Percentiles rank a stretch among this genome's conserved stretches.
phyloP scores from a whole-genome alignment of 1,140 invertebrate genomes.

The Vanessa tameamea region DNA sequence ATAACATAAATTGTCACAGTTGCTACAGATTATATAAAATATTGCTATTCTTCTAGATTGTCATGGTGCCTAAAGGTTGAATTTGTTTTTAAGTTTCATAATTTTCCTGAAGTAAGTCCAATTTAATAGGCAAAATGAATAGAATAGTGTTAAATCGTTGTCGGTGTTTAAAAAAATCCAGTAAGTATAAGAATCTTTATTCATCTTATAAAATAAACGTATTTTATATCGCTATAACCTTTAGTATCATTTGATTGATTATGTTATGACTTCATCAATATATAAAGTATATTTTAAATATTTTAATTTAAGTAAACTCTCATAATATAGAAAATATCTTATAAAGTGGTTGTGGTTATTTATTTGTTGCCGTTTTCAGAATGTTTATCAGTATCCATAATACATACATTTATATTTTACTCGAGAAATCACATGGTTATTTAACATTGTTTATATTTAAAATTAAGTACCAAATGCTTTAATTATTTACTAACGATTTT shows the following conservation, averaged over 20 bases:
- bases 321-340: neutral
- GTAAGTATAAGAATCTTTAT: constrained; percentile 50
- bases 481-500: neutral
- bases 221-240: constrained; percentile 56
- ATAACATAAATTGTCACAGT: neutral
- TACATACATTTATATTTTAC: constrained; percentile 8
- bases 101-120: constrained; percentile 44
- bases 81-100: constrained; percentile 75
- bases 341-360: neutral
- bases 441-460: neutral
- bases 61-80: constrained; percentile 77
- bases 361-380: neutral
- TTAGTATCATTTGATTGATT: constrained; percentile 58
- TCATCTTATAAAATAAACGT: constrained; percentile 35
- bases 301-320: neutral
- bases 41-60: constrained; percentile 54
- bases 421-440: constrained; percentile 2
- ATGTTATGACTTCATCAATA: constrained; percentile 62
- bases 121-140: constrained; percentile 61
- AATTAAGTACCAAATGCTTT: neutral
- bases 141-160: constrained; percentile 68
- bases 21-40: constrained; percentile 15
- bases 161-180: constrained; percentile 67
- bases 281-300: constrained; percentile 29
- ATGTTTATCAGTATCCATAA: constrained; percentile 7